These are phyloP conservation scores for Catharus ustulatus DNA, from an alignment of 2,797 vertebrate species.

Conservation along the genomic window DNA sequence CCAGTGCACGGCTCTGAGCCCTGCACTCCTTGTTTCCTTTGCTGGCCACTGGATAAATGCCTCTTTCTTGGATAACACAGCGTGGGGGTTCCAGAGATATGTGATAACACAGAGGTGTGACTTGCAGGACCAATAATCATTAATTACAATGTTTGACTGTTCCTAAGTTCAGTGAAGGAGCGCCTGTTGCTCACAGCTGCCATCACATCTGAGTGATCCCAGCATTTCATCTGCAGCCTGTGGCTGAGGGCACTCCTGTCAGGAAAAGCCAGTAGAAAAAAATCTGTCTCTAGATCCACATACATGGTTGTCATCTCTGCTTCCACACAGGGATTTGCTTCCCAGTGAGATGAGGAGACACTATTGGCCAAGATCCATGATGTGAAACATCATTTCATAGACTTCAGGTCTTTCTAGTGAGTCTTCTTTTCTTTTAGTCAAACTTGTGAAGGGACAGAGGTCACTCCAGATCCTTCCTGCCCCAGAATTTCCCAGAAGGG, in stretches of 20 bases:
- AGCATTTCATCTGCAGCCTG: neutral
- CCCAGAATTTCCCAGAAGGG: neutral
- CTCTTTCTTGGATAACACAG: neutral
- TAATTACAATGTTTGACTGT: slow-evolving; percentile 53
- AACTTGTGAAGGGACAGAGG: neutral
- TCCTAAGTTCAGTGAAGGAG: slow-evolving; percentile 9
- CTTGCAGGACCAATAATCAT: neutral
- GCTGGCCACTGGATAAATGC: neutral
- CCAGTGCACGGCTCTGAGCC: fast-evolving
- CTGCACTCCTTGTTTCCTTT: neutral
- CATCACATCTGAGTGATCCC: neutral
- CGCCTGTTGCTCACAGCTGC: neutral
- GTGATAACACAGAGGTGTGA: slow-evolving; percentile 35
- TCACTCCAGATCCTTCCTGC: neutral
- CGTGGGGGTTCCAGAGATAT: neutral
- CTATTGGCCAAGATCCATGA: neutral
- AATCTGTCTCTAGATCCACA: neutral
- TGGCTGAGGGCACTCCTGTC: neutral
- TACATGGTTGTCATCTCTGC: neutral
- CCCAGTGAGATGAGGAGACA: neutral
- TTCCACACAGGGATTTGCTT: neutral
- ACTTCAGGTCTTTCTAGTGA: neutral
- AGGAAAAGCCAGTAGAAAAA: neutral
- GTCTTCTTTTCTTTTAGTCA: neutral
- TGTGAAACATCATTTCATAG: neutral